Base-by-base conservation (phyloP, 1,140 invertebrate genomes). In the Penaeus chinensis region DNA sequence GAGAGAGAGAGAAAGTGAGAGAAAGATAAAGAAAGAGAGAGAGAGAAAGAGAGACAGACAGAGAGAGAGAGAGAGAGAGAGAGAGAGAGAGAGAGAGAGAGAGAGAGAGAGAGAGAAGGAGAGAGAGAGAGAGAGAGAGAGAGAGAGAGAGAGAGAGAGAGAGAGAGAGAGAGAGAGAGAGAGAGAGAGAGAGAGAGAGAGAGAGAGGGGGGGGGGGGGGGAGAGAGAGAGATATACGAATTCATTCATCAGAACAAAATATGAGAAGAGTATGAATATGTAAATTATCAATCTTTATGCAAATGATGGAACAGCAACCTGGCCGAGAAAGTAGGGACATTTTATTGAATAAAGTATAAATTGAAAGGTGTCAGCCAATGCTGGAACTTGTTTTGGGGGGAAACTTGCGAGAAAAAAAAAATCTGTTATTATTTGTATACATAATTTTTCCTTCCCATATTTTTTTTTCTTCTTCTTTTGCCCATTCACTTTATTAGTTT, bases 201-300 rank as follows among this genome's bases (percentile, higher is more conserved):
- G 19, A 69, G 24, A 66, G 22, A 27, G 32, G 47, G 82, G 71
- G 74, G 37, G 74, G 37, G 32, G 16, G 32, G 7, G 22, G 37
- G 82, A 83, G 65, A 54, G 65, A 83, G 82, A 83, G 82, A 83
- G 82, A 83, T 37, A 47, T 20, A 66, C 32, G 7, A 47, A 79
- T 62, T 19, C 61, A 79, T 77, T 85, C 76, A 60, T 63, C 77
- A 42, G 32, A 71, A 27, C 42, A 87, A 87, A 82, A 87, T 77
- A 87, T 82, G 77, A 82, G 77, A 82, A 82, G 85, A 82, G 82
- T 74, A 87, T 87, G 85, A 87, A 87, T 87, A 87, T 87, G 85
- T 79, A 82, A 87, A 87, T 87, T 71, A 76, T 83, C 85, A 87
- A 87, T 87, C 85, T 87, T 87, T 87, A 87, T 87, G 85, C 80